A percentile compares a stretch with the other conserved stretches of the same genome.
These are phyloP conservation scores for Aproaerema taeniolella DNA, from an alignment of 2,888 invertebrate genomes.

Conservation along the genomic window DNA sequence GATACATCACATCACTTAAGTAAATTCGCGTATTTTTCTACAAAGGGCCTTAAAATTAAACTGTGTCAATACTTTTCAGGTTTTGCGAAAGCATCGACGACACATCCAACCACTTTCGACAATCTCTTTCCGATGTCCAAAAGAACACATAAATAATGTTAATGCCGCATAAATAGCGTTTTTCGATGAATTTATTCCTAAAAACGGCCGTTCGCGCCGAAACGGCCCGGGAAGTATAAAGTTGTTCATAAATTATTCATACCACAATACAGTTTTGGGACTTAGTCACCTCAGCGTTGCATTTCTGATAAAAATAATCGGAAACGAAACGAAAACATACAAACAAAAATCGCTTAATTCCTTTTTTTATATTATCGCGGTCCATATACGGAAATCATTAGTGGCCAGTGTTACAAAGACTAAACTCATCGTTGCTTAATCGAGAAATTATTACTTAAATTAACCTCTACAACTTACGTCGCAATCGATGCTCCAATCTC, in stretches of 20 bases:
- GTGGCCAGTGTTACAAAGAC: conserved; percentile 22
- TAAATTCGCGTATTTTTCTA: too few species aligned
- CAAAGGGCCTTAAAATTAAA: not conserved
- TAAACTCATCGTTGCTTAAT: conserved; percentile 27
- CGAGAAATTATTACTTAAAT: conserved; percentile 36
- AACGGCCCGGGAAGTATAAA: conserved; percentile 59
- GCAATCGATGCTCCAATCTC: conserved; percentile 36
- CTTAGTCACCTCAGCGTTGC: conserved; percentile 42
- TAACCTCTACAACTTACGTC: conserved; percentile 27
- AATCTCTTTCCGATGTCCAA: conserved; percentile 16
- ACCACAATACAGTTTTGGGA: conserved; percentile 33
- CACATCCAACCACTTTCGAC: conserved; percentile 18
- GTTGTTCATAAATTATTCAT: conserved; percentile 71
- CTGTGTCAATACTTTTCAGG: conserved; percentile 12
- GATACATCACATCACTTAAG: too few species aligned
- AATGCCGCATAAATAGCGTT: conserved; percentile 64
- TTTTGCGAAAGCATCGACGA: conserved; percentile 12
- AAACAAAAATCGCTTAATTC: conserved; percentile 9
- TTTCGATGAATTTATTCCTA: conserved; percentile 66
- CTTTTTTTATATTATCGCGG: conserved; percentile 25
- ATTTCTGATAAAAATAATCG: conserved; percentile 23
- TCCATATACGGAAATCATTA: conserved; percentile 40
- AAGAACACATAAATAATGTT: conserved; percentile 65
- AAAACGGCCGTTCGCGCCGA: conserved; percentile 55
- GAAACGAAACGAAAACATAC: not conserved